Evolutionary conservation across 2,113 vertebrate species (phyloP).

Genomic region (Panthera uncia): DNA sequence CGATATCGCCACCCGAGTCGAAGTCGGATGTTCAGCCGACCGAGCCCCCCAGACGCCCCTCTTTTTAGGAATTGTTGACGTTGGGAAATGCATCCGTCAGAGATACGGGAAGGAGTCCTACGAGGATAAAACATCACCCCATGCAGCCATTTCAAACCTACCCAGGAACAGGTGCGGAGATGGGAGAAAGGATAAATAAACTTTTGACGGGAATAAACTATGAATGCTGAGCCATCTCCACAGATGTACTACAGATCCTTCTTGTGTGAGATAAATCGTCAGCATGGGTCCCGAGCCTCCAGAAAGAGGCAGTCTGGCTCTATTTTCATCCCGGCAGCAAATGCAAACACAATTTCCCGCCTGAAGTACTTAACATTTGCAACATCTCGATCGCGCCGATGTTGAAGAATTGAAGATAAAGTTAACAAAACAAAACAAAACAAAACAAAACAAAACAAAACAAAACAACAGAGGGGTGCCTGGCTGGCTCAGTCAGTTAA

Average conservation of each 20-base stretch:
- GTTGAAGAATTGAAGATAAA: too few relatives aligned
- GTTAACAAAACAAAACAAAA: too few relatives aligned
- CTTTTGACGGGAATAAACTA: neutral
- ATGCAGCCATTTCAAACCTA: fast-evolving
- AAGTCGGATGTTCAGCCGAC: too few relatives aligned
- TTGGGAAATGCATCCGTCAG: fast-evolving
- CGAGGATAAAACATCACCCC: fast-evolving
- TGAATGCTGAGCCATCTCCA: fast-evolving
- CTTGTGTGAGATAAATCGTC: fast-evolving
- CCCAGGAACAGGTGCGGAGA: fast-evolving
- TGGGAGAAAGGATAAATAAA: neutral
- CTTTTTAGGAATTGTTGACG: too few relatives aligned
- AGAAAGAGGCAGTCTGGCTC: neutral
- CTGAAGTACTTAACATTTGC: too few relatives aligned
- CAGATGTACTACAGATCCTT: fast-evolving
- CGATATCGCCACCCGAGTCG: too few relatives aligned
- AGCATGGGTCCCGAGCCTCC: fast-evolving
- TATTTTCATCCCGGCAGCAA: fast-evolving
- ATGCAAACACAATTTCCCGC: neutral
- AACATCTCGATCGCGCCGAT: neutral
- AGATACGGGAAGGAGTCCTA: fast-evolving
- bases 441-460: too few relatives aligned
- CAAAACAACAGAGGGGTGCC: too few relatives aligned
- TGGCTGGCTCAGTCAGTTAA: too few relatives aligned
- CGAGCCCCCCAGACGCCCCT: too few relatives aligned